A percentile compares a stretch with the other conserved stretches of the same genome.
phyloP scores from a whole-genome alignment of 2,888 invertebrate species.

The Epirrhoe alternata region DNA sequence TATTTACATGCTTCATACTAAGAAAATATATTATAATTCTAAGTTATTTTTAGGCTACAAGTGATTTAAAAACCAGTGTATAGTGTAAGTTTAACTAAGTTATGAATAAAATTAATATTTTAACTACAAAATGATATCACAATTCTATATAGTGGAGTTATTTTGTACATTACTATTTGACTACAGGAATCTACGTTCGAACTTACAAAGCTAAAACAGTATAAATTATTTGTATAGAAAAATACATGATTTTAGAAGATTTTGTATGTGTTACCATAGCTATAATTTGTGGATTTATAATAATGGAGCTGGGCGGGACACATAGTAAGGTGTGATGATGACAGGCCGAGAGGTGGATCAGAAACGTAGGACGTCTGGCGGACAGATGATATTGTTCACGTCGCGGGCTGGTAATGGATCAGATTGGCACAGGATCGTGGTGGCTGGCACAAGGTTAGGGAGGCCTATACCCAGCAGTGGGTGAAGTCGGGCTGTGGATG shows the following conservation, averaged over 20 bases:
- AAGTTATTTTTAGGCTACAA: background rate
- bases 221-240: background rate
- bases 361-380: too few relatives aligned
- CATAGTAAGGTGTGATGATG: too few relatives aligned
- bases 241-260: background rate
- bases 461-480: too few relatives aligned
- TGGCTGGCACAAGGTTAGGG: too few relatives aligned
- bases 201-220: background rate
- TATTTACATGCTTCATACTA: background rate
- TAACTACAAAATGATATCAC: constrained; percentile 23
- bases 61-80: background rate
- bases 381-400: too few relatives aligned
- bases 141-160: constrained; percentile 28
- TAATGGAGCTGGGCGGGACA: too few relatives aligned
- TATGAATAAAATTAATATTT: background rate
- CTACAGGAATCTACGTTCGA: background rate
- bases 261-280: background rate
- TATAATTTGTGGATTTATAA: too few relatives aligned
- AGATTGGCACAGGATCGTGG: too few relatives aligned
- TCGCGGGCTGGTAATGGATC: too few relatives aligned
- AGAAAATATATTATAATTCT: background rate
- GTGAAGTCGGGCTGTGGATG: too few relatives aligned
- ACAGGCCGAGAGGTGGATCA: too few relatives aligned
- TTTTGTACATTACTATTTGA: constrained; percentile 12
- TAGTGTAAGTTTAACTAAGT: background rate